Evolutionary conservation across 2,888 invertebrate genomes (phyloP).

Genomic region (Amiota minor): DNA sequence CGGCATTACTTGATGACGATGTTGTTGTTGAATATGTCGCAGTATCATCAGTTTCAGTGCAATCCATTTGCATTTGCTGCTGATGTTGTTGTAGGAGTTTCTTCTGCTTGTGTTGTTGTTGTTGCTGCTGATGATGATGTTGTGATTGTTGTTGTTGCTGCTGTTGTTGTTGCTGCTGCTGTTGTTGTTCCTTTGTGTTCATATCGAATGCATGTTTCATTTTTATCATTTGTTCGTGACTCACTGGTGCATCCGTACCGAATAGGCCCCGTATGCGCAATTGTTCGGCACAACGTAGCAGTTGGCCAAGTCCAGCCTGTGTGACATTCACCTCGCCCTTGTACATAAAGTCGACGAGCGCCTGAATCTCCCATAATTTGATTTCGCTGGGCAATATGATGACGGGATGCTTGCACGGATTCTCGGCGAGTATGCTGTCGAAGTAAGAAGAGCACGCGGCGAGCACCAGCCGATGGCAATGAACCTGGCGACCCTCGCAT

Average conservation of each 20-base stretch:
- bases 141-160: slow-evolving; percentile 24
- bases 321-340: slow-evolving; percentile 91
- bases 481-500: slow-evolving; percentile 86
- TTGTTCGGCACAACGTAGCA: slow-evolving; percentile 88
- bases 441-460: slow-evolving; percentile 90
- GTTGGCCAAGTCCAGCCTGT: slow-evolving; percentile 85
- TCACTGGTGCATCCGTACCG: slow-evolving; percentile 72
- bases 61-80: slow-evolving; percentile 47
- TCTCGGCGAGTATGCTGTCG: slow-evolving; percentile 84
- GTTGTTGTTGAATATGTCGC: slow-evolving; percentile 60
- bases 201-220: slow-evolving; percentile 52
- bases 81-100: slow-evolving; percentile 34
- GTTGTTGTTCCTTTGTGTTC: slow-evolving; percentile 25
- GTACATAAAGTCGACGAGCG: slow-evolving; percentile 91
- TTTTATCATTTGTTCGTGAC: slow-evolving; percentile 68
- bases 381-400: slow-evolving; percentile 87
- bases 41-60: slow-evolving; percentile 61
- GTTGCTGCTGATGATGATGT: slow-evolving; percentile 23
- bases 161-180: slow-evolving; percentile 59
- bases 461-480: slow-evolving; percentile 90
- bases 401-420: slow-evolving; percentile 90
- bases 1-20: slow-evolving; percentile 61
- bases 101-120: slow-evolving; percentile 10
- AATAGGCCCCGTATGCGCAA: slow-evolving; percentile 83
- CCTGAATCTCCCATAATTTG: slow-evolving; percentile 88